Base-by-base conservation (phyloP, 2,888 invertebrate species). In the Eupithecia dodoneata region DNA sequence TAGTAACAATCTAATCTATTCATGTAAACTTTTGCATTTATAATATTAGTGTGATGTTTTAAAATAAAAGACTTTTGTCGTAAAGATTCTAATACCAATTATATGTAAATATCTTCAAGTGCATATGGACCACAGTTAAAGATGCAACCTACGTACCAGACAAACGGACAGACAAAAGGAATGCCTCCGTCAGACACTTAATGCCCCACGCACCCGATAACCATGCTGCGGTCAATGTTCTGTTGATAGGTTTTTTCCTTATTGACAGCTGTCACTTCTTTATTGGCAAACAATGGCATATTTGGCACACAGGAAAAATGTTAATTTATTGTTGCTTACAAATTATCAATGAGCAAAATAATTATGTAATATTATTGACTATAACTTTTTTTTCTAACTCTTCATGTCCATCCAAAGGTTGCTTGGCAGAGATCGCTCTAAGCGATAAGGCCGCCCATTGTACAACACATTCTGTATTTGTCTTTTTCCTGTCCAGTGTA, bases 141-240 rank as follows among this genome's bases (percentile, higher is more conserved):
- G 77, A 81, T 85, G 79, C 82, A 78, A 80, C 85, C 85, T 84
- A 86, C 85, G 85, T 85, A 85, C 84, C 82, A 86, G 83, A 87
- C 86, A 83, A 79, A 85, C 82, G 81, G 85, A 87, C 87, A 85
- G 84, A 89, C 87, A 87, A 88, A 88, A 87, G 80, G 81, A 81
- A 86, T 87, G 85, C 85, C 83, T 82, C 84, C 85, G 87, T 87
- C 86, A 87, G 88, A 90, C 89, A 88, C 89, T 87, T 86, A 84
- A 85, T 87, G 86, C 89, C 89, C 88, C 89, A 90, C 90, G 90
- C 88, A 87, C 74, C 81, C 84, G 87, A 89, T 88, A 87, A 81
- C 82, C 81, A 72, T 83, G 89, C 82, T 77, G 82, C 79, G 76
- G 86, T 71, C 81, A 82, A 63, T 63, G 63, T 63, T 63, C 63